Evolutionary conservation across 2,888 invertebrate species (phyloP).

Genomic region (Euproctis similis): DNA sequence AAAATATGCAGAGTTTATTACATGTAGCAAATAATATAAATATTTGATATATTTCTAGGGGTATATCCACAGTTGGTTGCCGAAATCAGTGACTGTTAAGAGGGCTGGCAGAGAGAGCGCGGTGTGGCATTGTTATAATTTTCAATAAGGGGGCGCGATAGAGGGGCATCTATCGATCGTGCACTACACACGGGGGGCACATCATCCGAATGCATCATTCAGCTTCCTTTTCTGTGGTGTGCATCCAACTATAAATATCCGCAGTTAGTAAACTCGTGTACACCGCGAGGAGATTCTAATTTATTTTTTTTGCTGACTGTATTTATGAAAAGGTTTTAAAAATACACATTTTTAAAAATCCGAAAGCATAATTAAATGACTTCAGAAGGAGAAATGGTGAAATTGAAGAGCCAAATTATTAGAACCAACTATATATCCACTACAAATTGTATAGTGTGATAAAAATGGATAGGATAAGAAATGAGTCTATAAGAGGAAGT

Average conservation of each 20-base stretch:
- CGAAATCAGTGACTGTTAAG: slow-evolving; percentile 75
- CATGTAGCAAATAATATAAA: slow-evolving; percentile 13
- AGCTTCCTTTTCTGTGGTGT: slow-evolving; percentile 53
- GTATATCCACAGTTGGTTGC: slow-evolving; percentile 56
- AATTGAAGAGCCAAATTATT: no score
- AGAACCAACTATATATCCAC: no score
- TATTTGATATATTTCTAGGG: slow-evolving; percentile 15
- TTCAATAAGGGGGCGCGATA: slow-evolving; percentile 75
- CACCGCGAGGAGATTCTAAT: no score
- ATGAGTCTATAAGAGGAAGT: no score
- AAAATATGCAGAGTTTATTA: no score
- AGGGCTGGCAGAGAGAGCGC: slow-evolving; percentile 54
- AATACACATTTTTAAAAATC: no score
- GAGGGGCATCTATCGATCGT: slow-evolving; percentile 71
- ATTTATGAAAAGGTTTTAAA: no score
- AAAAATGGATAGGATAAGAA: no score
- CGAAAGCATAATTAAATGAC: no score
- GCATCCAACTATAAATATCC: slow-evolving; percentile 66
- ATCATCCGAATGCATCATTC: slow-evolving; percentile 41
- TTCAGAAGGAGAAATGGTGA: no score
- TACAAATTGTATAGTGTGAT: no score
- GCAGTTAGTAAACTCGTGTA: slow-evolving; percentile 39
- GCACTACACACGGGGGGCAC: slow-evolving; percentile 39
- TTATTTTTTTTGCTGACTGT: no score
- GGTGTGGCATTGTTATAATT: slow-evolving; percentile 76